phyloP scores from a whole-genome alignment of 2,113 vertebrate genomes.

The Platysteira castanea region DNA sequence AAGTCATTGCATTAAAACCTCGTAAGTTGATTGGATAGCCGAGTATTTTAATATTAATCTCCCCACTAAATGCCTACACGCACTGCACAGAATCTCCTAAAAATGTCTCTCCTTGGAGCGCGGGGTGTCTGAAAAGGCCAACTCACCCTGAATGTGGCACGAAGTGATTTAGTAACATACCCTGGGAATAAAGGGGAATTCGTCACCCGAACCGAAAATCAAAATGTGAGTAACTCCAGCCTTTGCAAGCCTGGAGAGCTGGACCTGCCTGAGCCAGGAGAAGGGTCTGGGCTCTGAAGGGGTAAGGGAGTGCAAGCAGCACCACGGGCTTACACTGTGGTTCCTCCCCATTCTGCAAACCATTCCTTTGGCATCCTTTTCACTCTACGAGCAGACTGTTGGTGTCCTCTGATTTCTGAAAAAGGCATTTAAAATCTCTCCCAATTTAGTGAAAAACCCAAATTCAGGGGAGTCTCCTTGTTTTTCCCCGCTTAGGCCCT shows the following conservation, averaged over 20 bases:
- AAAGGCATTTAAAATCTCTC: not conserved
- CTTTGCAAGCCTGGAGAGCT: not conserved
- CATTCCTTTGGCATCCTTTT: not conserved
- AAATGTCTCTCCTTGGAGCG: not conserved
- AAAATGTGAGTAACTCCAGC: not conserved
- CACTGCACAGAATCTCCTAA: not conserved
- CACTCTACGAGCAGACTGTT: not conserved
- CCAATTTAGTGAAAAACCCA: not conserved
- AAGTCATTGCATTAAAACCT: constrained; percentile 5
- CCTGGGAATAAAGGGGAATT: not conserved
- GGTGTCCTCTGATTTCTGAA: not conserved
- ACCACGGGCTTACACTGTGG: not conserved
- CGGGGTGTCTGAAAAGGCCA: constrained; percentile 26
- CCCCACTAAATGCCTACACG: not conserved
- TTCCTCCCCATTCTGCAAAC: not conserved
- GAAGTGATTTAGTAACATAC: not conserved
- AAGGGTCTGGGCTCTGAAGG: not conserved
- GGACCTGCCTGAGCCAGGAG: not conserved
- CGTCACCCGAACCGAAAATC: not conserved
- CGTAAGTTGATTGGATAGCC: not conserved
- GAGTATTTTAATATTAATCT: constrained; percentile 21
- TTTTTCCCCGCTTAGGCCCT: not conserved
- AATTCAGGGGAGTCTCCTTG: not conserved
- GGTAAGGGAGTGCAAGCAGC: not conserved
- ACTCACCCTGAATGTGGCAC: not conserved